Conservation (phyloP, 2,888 invertebrate species). For the Pterobdella sp. region DNA sequence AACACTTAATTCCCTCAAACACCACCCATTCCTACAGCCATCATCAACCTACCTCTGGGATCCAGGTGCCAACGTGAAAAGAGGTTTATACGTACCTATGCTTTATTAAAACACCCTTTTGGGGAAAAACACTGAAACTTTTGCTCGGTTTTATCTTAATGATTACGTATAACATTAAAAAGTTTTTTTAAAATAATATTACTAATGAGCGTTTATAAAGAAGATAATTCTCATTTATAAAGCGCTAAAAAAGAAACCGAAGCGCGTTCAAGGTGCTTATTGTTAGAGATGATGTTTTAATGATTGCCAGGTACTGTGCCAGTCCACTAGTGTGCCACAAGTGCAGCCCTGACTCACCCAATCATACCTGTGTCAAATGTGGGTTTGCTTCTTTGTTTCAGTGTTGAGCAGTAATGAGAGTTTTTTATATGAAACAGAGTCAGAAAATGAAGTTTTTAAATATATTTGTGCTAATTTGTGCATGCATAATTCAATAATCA, state of each 20-base stretch:
- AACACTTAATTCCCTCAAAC: neutral
- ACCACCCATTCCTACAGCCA: neutral
- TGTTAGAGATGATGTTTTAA: neutral
- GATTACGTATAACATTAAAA: neutral
- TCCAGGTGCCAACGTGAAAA: slow-evolving; percentile 2
- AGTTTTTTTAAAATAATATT: neutral
- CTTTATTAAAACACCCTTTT: too few species aligned
- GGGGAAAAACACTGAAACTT: too few species aligned
- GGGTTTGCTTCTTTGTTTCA: neutral
- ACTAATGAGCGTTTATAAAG: neutral
- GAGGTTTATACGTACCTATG: too few species aligned
- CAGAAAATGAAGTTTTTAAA: neutral
- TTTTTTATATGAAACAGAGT: neutral
- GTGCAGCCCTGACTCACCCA: neutral
- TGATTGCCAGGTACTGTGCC: neutral
- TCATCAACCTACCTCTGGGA: slow-evolving; percentile 10
- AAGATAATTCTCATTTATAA: too few species aligned
- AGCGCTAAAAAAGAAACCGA: too few species aligned
- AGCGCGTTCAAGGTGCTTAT: too few species aligned
- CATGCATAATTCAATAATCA: neutral
- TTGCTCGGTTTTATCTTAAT: too few species aligned
- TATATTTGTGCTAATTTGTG: neutral
- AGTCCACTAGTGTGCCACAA: neutral
- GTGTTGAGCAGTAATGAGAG: neutral
- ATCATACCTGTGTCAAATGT: slow-evolving; percentile 4